A percentile compares a stretch with the other conserved stretches of the same genome.
phyloP scores from a whole-genome alignment of 2,888 invertebrate species.

The Ophraella communa region DNA sequence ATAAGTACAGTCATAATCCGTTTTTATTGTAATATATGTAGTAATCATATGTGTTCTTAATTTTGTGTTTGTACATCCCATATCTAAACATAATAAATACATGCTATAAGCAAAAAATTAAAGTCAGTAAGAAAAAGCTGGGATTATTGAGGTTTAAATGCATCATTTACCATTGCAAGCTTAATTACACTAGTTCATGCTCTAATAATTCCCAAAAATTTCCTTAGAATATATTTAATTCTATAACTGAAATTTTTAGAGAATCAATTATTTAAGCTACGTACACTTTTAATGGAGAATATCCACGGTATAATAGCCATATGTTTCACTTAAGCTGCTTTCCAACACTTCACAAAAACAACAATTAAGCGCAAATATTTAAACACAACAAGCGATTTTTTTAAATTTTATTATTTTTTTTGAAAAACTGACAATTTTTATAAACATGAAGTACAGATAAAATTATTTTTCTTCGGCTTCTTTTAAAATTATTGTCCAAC shows the following conservation, averaged over 20 bases:
- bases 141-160: background rate
- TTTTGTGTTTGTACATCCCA: slow-evolving; percentile 36
- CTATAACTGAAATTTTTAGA: slow-evolving; percentile 22
- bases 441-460: slow-evolving; percentile 31
- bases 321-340: slow-evolving; percentile 47
- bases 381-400: slow-evolving; percentile 37
- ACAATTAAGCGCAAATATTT: slow-evolving; percentile 31
- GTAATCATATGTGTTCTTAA: slow-evolving; percentile 27
- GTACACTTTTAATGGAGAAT: slow-evolving; percentile 50
- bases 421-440: slow-evolving; percentile 38
- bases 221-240: background rate
- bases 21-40: slow-evolving; percentile 53
- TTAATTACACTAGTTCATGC: background rate
- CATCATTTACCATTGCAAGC: background rate
- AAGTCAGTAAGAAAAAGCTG: background rate
- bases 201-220: slow-evolving; percentile 24
- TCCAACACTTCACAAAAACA: slow-evolving; percentile 36
- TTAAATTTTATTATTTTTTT: slow-evolving; percentile 41
- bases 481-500: slow-evolving; percentile 42
- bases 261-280: slow-evolving; percentile 42
- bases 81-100: slow-evolving; percentile 1
- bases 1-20: slow-evolving; percentile 49
- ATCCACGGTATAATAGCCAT: slow-evolving; percentile 44
- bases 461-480: slow-evolving; percentile 23
- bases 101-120: slow-evolving; percentile 29